A percentile compares a stretch with the other conserved stretches of the same genome.
Evolutionary conservation across 2,797 vertebrate species (phyloP).

Genomic region (Vireo griseus): DNA sequence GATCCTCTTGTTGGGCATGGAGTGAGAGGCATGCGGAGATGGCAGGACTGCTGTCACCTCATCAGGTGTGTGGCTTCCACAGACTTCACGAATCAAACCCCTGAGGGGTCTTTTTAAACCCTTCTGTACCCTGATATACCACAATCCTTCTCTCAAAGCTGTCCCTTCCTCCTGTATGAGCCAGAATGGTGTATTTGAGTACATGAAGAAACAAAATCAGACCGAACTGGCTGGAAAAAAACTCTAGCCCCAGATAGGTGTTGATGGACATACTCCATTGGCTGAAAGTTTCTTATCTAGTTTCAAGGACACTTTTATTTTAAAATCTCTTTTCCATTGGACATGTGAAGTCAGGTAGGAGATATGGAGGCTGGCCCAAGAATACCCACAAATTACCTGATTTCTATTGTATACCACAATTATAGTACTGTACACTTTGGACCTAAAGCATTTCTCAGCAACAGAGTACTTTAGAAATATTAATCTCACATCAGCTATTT

Average conservation of each 20-base stretch:
- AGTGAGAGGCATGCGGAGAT: accelerated
- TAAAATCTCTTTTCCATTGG: not conserved
- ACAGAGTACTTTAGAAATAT: not conserved
- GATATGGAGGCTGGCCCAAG: not conserved
- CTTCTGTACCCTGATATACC: not conserved
- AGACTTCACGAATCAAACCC: accelerated
- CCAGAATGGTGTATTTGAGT: not conserved
- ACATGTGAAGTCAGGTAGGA: not conserved
- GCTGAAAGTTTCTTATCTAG: not conserved
- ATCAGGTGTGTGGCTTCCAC: not conserved
- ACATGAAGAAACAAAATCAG: not conserved
- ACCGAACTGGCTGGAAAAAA: not conserved
- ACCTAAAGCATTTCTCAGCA: slow-evolving; percentile 9
- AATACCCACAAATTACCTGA: not conserved
- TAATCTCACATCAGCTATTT: slow-evolving; percentile 7
- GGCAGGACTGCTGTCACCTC: not conserved
- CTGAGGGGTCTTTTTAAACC: not conserved
- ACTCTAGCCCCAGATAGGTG: not conserved
- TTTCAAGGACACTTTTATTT: slow-evolving; percentile 25
- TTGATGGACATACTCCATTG: not conserved
- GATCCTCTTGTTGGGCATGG: not conserved
- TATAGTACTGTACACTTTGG: not conserved
- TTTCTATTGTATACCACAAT: not conserved
- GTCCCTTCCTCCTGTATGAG: not conserved
- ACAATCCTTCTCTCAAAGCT: not conserved